Base-by-base conservation (phyloP, 37 sponge, comb jelly and placozoan genomes). In the Spongia lamella region DNA sequence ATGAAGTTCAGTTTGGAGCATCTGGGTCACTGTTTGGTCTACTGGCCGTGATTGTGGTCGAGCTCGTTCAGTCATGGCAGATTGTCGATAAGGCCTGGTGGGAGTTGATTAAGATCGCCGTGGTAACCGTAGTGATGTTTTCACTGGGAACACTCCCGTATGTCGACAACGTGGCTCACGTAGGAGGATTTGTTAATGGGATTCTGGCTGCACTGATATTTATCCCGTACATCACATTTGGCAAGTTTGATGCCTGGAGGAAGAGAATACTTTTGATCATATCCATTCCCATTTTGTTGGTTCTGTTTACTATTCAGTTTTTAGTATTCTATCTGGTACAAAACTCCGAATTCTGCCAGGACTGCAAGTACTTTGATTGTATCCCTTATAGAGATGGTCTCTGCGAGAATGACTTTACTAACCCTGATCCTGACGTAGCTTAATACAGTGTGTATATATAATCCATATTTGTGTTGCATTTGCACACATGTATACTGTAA, bases 181-280 rank as follows among this genome's bases (percentile, higher is more conserved):
- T 94, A 29, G 94, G 96, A 51, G 97, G 97, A 1, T 67, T 97
- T 36, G 20, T 92, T 54, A 93, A 90, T 86, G 97, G 97, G 4
- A 58, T 97, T 20, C 61, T 87, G 3, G 49, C 92, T 21, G 97
- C 93, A 31, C 53, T 90, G n/a, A 69, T 97, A 21, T 97, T 97
- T 77, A 89, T 97, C 0, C 97, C 97, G 19, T 97, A 90, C 81
- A 90, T 97, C 61, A 97, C 97, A 20, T 97, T 97, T 67, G 91
- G 93, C 22, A 97, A 85, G 49, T 82, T 66, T 63, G 94, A 91
- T 62, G 74, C 83, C 1, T 56, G 52, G 22, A 63, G 92, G 6
- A 94, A 93, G 67, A 75, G 91, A 31, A 82, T 90, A 25, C 38
- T 93, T 15, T 73, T 97, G 24, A 53, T 90, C 55, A 70, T 93